Evolutionary conservation across 2,888 invertebrate genomes (phyloP).

Genomic region (Pherbina coryleti): DNA sequence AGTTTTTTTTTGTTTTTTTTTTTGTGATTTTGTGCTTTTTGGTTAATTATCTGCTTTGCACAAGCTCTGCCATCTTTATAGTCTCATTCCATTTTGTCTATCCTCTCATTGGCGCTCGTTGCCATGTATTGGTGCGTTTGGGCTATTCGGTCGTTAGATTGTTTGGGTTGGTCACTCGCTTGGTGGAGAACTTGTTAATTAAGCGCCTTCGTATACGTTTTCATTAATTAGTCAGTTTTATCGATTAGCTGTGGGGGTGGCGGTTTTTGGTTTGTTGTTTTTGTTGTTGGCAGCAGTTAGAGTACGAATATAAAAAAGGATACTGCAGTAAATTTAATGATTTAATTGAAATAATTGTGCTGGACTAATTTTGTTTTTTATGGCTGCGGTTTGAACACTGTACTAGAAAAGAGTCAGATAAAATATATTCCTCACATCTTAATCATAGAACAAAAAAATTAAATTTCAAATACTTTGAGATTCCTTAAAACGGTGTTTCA

Average conservation of each 20-base stretch:
- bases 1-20: neutral
- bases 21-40: neutral
- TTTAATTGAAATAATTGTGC: too few species aligned
- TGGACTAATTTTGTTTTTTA: too few species aligned
- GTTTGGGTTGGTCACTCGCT: neutral
- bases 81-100: neutral
- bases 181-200: constrained; percentile 55
- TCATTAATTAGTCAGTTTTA: constrained; percentile 59
- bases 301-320: neutral
- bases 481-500: too few species aligned
- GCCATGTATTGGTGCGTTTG: neutral
- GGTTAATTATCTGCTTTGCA: neutral
- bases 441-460: too few species aligned
- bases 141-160: neutral
- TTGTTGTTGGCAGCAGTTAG: neutral
- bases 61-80: neutral
- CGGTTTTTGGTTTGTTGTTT: neutral
- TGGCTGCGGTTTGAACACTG: too few species aligned
- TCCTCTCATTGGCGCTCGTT: neutral
- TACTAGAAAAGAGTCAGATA: too few species aligned
- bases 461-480: too few species aligned
- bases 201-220: constrained; percentile 54
- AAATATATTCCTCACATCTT: too few species aligned
- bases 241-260: constrained; percentile 54
- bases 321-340: neutral